Evolutionary conservation across 2,113 vertebrate species (phyloP), one percentile per base, ranked within the genome.

Genomic region (Pygoscelis adeliae): DNA sequence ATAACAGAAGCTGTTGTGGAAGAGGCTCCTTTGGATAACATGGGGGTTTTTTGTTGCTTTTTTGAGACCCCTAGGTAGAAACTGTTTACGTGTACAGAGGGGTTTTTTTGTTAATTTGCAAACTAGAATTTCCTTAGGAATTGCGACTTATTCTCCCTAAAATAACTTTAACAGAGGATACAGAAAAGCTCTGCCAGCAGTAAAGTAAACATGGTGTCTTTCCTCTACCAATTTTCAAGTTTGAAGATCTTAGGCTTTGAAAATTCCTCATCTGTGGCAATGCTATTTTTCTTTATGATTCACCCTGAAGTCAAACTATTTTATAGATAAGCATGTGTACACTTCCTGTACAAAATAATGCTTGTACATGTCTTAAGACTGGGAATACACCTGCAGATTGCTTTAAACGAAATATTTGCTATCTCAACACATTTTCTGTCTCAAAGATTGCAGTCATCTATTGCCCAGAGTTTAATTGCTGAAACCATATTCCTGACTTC

Each of bases 41-140:
- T 30, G 6, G 25, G 25, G 14, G 1, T 1, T 0, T 4, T 46
- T 52, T 69, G 12, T 56, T 40, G 52, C 15, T 27, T 62, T 67
- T 71, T 78, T 61, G 44, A 78, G 10, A 87, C 13, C n/a, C 55
- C 32, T 8, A 46, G 53, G 32, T 49, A 67, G 26, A 78, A 67
- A 63, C 22, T 34, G 29, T 77, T 82, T 38, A 52, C 8, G 7
- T 5, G 23, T 27, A 27, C 4, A 40, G 27, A 53, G 2, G 5
- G 2, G 2, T 42, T 22, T 71, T 72, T 79, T 49, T 76, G 20
- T 42, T 65, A 42, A 65, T 58, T 69, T 83, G 23, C 34, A 38
- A 38, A 38, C 38, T 10, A 50, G 13, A 10, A 52, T 58, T 72
- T 91, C 62, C 47, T 61, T 56, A 53, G 20, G 13, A 93, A 66